Evolutionary conservation across 2,888 invertebrate genomes (phyloP).

Genomic region (Hyposoter dolosus): DNA sequence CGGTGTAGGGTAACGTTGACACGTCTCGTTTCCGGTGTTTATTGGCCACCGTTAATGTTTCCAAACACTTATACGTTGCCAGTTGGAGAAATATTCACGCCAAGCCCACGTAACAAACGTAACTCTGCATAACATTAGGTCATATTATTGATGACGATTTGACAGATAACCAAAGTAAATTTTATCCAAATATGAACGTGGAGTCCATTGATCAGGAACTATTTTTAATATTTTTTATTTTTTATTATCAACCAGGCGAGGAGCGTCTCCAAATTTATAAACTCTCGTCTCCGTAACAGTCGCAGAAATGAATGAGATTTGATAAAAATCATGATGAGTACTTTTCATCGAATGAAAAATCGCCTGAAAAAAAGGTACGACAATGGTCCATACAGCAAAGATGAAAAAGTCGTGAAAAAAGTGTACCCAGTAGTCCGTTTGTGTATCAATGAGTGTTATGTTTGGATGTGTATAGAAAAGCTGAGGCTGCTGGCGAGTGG

Average conservation of each 20-base stretch:
- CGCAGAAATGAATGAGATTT: background rate
- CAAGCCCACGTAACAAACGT: slow-evolving; percentile 35
- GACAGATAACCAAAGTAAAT: slow-evolving; percentile 1
- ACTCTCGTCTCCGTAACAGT: background rate
- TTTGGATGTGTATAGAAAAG: slow-evolving; percentile 12
- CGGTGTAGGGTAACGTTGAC: slow-evolving; percentile 81
- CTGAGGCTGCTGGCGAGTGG: slow-evolving; percentile 31
- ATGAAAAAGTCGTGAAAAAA: slow-evolving; percentile 6
- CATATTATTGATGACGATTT: slow-evolving; percentile 20
- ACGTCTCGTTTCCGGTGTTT: slow-evolving; percentile 82
- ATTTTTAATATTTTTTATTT: background rate
- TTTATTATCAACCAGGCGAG: background rate
- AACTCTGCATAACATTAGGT: slow-evolving; percentile 44
- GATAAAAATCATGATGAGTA: background rate
- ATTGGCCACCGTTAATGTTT: slow-evolving; percentile 73
- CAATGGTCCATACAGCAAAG: background rate
- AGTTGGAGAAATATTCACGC: slow-evolving; percentile 34
- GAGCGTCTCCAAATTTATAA: background rate
- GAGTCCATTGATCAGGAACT: background rate
- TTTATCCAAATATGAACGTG: background rate
- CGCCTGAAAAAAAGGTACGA: background rate
- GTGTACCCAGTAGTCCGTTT: background rate
- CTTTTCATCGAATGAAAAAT: background rate
- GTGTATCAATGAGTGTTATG: background rate
- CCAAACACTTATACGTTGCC: slow-evolving; percentile 47